Base-by-base conservation (phyloP, 2,888 invertebrate species). In the Ophion obscuratus region DNA sequence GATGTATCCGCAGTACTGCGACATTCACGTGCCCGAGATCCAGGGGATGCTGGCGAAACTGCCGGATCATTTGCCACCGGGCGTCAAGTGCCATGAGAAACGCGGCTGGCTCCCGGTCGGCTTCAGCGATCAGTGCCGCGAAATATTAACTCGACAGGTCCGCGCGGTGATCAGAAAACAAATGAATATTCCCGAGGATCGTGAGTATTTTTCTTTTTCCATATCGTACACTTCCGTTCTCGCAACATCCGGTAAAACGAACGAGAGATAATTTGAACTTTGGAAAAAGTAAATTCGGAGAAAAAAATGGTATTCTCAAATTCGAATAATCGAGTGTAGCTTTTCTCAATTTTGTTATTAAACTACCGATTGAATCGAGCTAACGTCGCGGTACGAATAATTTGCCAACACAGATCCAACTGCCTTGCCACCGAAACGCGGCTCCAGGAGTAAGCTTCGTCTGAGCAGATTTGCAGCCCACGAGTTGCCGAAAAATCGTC, bases 21-120 rank as follows among this genome's bases (percentile, higher is more conserved):
- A 99, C 94, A 95, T 99, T 64, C 95, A 96, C 24, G 94, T 98
- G 31, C 96, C 96, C 0, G 97, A 98, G 94, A 96, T 99, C 57
- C 96, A 98, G 93, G 96, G 96, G 89, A 96, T 98, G 95, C 89
- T 98, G 20, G 95, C 95, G 0, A 96, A 96, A 89, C 95, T 97
- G 17, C 96, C 97, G 0, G 93, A 93, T 77, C 95, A 96, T 5
- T 91, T 95, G 0, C 95, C 96, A 0, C 95, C 96, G 0, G 95
- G 95, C 10, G 95, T 95, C 82, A 95, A 95, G 61, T 97, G 97
- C 91, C 96, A 97, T 91, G 95, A 96, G 89, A 96, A 96, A 93
- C 96, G 96, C 82, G 98, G 98, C 27, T 98, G 98, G 98, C 94
- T 98, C 82, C 97, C 97, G 0, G 94, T 95, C 9, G 96, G 96